A percentile compares a stretch with the other conserved stretches of the same genome.
These are phyloP conservation scores for Pogonomyrmex californicus DNA, from an alignment of 1,140 invertebrate genomes.

Conservation along the genomic window DNA sequence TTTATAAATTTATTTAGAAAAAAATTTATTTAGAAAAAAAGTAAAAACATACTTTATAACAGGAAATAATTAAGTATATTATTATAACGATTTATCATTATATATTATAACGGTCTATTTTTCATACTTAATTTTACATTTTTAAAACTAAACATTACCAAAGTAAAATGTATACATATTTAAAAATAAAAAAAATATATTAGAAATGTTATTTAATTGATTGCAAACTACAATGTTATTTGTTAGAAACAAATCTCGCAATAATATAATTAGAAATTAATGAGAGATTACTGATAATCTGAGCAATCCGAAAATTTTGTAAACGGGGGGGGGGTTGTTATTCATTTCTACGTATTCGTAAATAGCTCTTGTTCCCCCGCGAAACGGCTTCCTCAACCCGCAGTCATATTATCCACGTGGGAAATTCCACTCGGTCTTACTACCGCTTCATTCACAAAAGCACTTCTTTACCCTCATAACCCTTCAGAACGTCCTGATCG, in stretches of 20 bases:
- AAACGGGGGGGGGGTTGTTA: constrained; percentile 75
- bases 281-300: constrained; percentile 54
- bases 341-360: constrained; percentile 57
- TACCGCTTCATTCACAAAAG: constrained; percentile 62
- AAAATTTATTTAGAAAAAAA: no score
- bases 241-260: no score
- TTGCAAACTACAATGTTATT: background rate
- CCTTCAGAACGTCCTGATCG: constrained; percentile 28
- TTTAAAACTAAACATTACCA: background rate
- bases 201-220: background rate
- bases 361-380: constrained; percentile 63
- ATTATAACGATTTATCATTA: no score
- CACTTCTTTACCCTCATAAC: background rate
- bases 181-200: no score
- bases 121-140: background rate
- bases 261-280: constrained; percentile 75
- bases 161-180: background rate
- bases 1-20: background rate
- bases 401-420: constrained; percentile 86
- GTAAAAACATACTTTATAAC: background rate
- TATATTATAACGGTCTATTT: no score
- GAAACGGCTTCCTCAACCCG: constrained; percentile 74
- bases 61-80: background rate
- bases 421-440: constrained; percentile 77
- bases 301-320: constrained; percentile 76